Evolutionary conservation across 2,113 vertebrate species (phyloP), one percentile per base, ranked within the genome.

Genomic region (Geococcyx californianus): DNA sequence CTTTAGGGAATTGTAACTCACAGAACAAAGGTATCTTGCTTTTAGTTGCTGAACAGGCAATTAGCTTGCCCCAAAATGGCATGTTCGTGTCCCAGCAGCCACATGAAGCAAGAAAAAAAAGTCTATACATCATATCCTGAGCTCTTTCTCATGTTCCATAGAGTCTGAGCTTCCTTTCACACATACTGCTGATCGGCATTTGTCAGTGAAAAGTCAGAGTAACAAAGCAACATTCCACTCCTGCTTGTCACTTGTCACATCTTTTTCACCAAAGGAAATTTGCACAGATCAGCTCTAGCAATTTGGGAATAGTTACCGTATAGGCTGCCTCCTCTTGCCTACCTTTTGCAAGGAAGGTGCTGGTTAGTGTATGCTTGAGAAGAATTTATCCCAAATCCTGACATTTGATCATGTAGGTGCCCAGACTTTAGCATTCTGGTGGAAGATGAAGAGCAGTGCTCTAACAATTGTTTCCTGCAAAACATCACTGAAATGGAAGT

Each of bases 1-100:
- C 59, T 80, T 97, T 51, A 80, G 95, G 91, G 55, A 97, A 89
- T 66, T 95, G 73, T 84, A 95, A 90, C 90, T 94, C 89, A 80
- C 94, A 81, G 91, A 97, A 94, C 96, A 94, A 92, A 94, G 84
- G 84, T 91, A 97, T 92, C 74, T 94, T 95, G 93, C 96, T 80
- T 91, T 94, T 96, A 89, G 85, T 97, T 93, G 90, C 84, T 87
- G 72, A 95, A 84, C 86, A 92, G 51, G 77, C 60, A 96, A 97
- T 94, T 89, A 94, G 80, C 91, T 97, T 90, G 80, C 87, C 72
- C 86, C 74, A 77, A 88, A 96, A 95, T 88, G 93, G 90, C 68
- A 91, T 38, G 17, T 79, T 96, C 63, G 69, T 96, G 64, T 94
- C 73, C 76, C 68, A 79, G 63, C 76, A 74, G 55, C 68, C 85